Conservation (phyloP, 2,888 invertebrate genomes). For the Sicus ferrugineus region DNA sequence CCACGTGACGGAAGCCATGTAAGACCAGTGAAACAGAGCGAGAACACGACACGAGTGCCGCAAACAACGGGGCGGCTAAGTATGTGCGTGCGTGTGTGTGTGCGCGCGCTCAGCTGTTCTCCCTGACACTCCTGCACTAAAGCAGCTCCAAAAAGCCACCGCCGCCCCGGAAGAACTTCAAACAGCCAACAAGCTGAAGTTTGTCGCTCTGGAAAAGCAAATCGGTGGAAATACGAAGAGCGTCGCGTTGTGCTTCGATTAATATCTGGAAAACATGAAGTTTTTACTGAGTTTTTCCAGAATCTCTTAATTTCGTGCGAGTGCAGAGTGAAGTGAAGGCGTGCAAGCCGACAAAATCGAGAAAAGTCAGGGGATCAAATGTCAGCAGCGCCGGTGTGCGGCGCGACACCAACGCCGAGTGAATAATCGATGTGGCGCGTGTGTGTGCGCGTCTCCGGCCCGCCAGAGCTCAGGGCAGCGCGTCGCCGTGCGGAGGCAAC, state of each 20-base stretch:
- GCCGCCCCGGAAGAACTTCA: background rate
- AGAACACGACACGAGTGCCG: background rate
- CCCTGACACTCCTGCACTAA: background rate
- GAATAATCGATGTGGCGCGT: constrained; percentile 25
- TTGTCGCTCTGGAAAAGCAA: background rate
- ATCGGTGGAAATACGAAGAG: background rate
- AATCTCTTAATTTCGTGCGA: constrained; percentile 6
- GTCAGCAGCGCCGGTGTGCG: no score
- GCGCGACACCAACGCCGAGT: background rate
- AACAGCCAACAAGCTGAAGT: constrained; percentile 6
- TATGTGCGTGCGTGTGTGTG: background rate
- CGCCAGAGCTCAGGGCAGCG: background rate
- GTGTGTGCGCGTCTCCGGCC: constrained; percentile 8
- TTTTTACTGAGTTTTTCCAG: background rate
- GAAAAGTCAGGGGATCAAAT: no score
- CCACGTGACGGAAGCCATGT: no score
- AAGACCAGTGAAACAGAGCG: no score
- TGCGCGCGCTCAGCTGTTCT: background rate
- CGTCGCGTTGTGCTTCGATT: constrained; percentile 2
- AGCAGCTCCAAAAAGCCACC: background rate
- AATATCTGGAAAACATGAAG: constrained; percentile 15
- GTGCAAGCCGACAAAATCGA: background rate
- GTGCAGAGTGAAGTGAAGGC: background rate
- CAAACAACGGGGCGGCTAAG: background rate
- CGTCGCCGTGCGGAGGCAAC: constrained; percentile 3